Conservation (phyloP, 2,113 vertebrate genomes). For the Ictidomys tridecemlineatus region DNA sequence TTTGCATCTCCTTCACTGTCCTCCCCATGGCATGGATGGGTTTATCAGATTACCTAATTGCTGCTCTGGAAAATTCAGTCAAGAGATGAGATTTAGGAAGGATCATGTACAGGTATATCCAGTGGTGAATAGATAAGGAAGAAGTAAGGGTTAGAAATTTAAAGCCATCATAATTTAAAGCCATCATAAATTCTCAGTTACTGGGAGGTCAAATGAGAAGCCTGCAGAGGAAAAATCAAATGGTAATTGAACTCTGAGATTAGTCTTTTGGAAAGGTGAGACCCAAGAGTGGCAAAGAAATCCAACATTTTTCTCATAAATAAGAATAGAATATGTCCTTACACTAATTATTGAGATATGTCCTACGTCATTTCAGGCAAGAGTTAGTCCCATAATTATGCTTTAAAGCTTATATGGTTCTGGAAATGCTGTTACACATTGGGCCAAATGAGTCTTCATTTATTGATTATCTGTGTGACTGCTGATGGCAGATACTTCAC, state of each 20-base stretch:
- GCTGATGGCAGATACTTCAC: neutral
- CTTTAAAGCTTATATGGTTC: neutral
- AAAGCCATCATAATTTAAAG: neutral
- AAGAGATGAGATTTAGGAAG: neutral
- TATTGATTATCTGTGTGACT: neutral
- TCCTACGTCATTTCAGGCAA: neutral
- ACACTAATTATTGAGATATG: neutral
- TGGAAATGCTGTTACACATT: neutral
- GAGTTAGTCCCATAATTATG: neutral
- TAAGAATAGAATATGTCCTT: neutral
- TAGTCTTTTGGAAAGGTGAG: neutral
- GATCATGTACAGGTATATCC: neutral
- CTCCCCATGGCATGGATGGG: neutral
- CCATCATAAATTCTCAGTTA: neutral
- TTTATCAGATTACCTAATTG: neutral
- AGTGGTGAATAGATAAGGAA: neutral
- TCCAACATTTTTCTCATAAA: neutral
- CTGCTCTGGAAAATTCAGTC: neutral
- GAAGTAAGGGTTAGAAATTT: neutral
- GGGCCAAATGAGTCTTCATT: neutral
- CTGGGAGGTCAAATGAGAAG: neutral
- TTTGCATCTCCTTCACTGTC: neutral
- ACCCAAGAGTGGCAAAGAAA: neutral
- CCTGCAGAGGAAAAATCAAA: neutral
- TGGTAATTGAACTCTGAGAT: neutral